These are phyloP conservation scores for Scylla paramamosain DNA, from an alignment of 1,140 invertebrate species.

Conservation along the genomic window DNA sequence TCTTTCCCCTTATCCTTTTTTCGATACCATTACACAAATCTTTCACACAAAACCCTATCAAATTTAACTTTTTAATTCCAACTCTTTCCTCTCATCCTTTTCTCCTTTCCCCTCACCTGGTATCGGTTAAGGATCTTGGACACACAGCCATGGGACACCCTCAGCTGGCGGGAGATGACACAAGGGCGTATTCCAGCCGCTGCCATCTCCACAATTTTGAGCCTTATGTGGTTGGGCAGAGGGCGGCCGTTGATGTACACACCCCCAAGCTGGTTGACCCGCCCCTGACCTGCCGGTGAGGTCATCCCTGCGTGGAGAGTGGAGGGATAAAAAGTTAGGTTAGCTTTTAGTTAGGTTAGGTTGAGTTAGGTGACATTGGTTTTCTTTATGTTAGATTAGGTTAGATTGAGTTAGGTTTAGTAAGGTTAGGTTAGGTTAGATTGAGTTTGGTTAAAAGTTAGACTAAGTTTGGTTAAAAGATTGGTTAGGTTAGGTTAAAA, in stretches of 20 bases:
- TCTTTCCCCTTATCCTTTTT: neutral
- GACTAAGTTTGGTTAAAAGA: too few species aligned
- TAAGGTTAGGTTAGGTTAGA: neutral
- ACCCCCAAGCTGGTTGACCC: constrained; percentile 95
- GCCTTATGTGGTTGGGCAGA: constrained; percentile 91
- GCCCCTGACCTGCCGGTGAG: constrained; percentile 86
- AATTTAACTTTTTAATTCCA: too few species aligned
- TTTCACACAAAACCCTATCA: too few species aligned
- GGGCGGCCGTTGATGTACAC: constrained; percentile 96
- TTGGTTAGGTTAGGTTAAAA: too few species aligned
- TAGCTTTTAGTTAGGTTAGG: neutral
- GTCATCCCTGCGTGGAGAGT: constrained; percentile 59
- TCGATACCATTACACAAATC: too few species aligned
- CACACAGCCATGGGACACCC: constrained; percentile 89
- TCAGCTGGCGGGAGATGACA: constrained; percentile 91
- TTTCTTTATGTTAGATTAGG: neutral
- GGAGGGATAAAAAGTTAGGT: neutral
- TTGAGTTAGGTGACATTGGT: neutral
- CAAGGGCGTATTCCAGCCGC: constrained; percentile 92
- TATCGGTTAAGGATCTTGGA: constrained; percentile 82
- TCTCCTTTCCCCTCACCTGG: constrained; percentile 59
- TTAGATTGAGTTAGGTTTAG: neutral
- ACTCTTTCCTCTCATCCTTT: neutral
- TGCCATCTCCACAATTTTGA: constrained; percentile 95
- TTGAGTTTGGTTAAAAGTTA: neutral